Base-by-base conservation (phyloP, 1,140 invertebrate species). In the Drosophila bipectinata region DNA sequence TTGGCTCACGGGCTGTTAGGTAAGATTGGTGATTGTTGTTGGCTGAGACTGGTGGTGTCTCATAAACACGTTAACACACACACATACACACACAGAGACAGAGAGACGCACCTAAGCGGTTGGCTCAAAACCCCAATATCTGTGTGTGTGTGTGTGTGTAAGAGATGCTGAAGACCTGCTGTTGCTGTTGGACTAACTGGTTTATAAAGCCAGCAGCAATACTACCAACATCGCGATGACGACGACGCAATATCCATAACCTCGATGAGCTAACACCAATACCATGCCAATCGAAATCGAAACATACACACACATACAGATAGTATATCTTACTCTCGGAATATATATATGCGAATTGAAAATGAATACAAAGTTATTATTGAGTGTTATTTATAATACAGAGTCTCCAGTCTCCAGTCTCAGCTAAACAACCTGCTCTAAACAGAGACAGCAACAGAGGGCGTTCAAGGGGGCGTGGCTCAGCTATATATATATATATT, bases 261-360 rank as follows among this genome's bases (percentile, higher is more conserved):
- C 82, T 87, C 82, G 82, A 87, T 87, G 82, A 87, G 82, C 83
- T 87, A 87, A 87, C 82, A 88, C 82, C 74, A 78, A 87, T 83
- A 87, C 80, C 48, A 51, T 37, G 15, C 26, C 48, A 72, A 8
- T 6, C 4, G n/a, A 26, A 39, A 28, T 28, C 26, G 26, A 28
- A 28, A 28, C 5, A 66, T 44, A 57, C 45, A 66, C 48, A 57
- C 45, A 59, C 26, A 58, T 30, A 60, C 45, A 49, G 44, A 74
- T 12, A 53, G 15, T 32, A 14, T 18, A 44, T 44, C 39, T 41
- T 4, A 14, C 39, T 32, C 15, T 39, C 60, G 45, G 41, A 34
- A 75, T 81, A 21, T 21, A 75, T 81, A 21, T 21, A 64, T 79
- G 83, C 78, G 82, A 85, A 85, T 82, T 85, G 69, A 62, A 85